These are phyloP conservation scores for Pterophyllum scalare DNA, from an alignment of 2,113 vertebrate genomes.

Conservation along the genomic window DNA sequence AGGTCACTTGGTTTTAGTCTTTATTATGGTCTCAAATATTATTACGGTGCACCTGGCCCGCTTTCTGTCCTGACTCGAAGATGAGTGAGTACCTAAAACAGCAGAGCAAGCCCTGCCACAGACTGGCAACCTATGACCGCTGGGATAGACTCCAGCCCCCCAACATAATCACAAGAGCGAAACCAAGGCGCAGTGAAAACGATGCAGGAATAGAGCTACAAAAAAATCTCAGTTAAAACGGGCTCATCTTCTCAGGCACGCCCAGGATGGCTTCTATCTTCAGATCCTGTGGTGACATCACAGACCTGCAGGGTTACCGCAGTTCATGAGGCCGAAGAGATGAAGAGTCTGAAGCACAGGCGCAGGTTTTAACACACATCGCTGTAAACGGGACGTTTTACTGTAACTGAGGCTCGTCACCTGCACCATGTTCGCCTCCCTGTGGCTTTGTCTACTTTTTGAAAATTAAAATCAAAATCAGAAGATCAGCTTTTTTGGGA, in stretches of 20 bases:
- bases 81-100: accelerated
- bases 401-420: no score
- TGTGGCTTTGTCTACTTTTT: no score
- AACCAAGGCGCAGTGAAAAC: background rate
- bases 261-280: background rate
- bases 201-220: no score
- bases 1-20: background rate
- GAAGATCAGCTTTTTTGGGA: no score
- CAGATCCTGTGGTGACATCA: background rate
- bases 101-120: background rate
- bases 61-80: background rate
- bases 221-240: background rate
- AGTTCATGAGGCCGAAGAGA: background rate
- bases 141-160: background rate
- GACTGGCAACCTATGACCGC: no score
- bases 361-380: no score
- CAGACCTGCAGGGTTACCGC: background rate
- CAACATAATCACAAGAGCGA: background rate
- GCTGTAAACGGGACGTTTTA: no score
- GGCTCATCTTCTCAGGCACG: background rate
- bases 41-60: background rate
- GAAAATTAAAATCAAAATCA: no score
- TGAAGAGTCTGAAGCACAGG: background rate
- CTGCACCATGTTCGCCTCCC: no score
- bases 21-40: background rate